Conservation (phyloP, 2,888 invertebrate genomes). For the Amiota mariae region DNA sequence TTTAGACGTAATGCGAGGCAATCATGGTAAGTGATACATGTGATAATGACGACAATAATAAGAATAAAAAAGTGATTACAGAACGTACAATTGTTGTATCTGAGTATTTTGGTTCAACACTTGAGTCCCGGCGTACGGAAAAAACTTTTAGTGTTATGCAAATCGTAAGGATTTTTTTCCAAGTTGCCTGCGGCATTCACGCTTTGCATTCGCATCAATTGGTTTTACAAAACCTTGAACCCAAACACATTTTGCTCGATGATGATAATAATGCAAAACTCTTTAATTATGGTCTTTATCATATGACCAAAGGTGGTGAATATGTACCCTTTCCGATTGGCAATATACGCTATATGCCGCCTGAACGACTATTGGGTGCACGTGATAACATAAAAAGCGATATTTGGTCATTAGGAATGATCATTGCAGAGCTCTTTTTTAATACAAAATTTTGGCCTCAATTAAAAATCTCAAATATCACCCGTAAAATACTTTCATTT, state of each 20-base stretch:
- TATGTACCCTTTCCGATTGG: conserved; percentile 93
- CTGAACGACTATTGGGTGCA: conserved; percentile 82
- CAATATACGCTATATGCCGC: conserved; percentile 85
- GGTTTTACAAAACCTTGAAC: conserved; percentile 85
- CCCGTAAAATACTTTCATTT: conserved; percentile 82
- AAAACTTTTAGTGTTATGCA: conserved; percentile 72
- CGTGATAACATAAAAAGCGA: conserved; percentile 87
- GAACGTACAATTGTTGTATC: conserved; percentile 88
- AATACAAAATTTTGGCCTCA: conserved; percentile 82
- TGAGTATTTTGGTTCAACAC: conserved; percentile 82
- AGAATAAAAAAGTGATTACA: conserved; percentile 61
- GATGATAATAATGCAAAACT: conserved; percentile 84
- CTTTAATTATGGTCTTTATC: conserved; percentile 94
- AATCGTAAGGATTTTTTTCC: conserved; percentile 80
- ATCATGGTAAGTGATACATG: conserved; percentile 83
- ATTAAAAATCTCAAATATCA: conserved; percentile 81
- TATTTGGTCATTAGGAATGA: conserved; percentile 95
- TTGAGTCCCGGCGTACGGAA: conserved; percentile 76
- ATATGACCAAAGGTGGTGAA: conserved; percentile 90
- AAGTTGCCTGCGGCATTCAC: conserved; percentile 82
- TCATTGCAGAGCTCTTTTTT: conserved; percentile 86
- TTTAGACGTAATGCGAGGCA: conserved; percentile 91
- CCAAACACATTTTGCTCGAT: conserved; percentile 86
- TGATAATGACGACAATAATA: background rate
- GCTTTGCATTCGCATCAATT: conserved; percentile 83